phyloP scores from a whole-genome alignment of 2,113 vertebrate genomes.

The Neodon shergylaensis region DNA sequence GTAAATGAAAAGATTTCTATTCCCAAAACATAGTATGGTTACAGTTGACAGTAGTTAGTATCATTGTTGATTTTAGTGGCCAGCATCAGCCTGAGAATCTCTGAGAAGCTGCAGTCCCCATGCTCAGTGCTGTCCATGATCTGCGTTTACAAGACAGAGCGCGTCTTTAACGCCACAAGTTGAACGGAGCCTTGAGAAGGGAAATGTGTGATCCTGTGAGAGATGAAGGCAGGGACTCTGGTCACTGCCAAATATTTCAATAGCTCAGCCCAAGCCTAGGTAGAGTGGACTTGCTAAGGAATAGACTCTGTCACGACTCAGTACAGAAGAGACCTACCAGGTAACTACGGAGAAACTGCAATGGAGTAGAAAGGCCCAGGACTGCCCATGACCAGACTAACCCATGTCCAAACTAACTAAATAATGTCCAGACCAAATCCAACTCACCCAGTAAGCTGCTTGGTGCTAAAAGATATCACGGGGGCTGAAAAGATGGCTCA shows the following conservation, averaged over 20 bases:
- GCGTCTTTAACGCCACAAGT: not conserved
- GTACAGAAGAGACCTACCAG: not conserved
- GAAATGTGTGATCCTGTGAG: not conserved
- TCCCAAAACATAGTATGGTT: not conserved
- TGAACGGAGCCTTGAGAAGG: not conserved
- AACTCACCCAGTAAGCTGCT: not conserved
- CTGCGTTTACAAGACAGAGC: not conserved
- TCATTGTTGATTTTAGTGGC: not conserved
- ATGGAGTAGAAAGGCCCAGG: not conserved
- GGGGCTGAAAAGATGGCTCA: not conserved
- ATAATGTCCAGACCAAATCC: not conserved
- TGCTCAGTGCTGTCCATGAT: not conserved
- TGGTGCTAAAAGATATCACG: not conserved
- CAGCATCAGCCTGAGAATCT: not conserved
- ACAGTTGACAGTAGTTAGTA: not conserved
- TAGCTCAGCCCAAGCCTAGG: not conserved
- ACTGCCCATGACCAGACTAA: not conserved
- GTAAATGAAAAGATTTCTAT: not conserved
- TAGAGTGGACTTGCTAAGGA: not conserved
- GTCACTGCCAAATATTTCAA: not conserved
- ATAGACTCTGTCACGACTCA: not conserved
- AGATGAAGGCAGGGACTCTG: not conserved
- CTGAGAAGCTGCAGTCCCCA: not conserved
- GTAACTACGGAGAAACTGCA: not conserved
- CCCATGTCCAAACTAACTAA: not conserved